phyloP scores from a whole-genome alignment of 2,797 vertebrate species.

The Rhynchotus rufescens region DNA sequence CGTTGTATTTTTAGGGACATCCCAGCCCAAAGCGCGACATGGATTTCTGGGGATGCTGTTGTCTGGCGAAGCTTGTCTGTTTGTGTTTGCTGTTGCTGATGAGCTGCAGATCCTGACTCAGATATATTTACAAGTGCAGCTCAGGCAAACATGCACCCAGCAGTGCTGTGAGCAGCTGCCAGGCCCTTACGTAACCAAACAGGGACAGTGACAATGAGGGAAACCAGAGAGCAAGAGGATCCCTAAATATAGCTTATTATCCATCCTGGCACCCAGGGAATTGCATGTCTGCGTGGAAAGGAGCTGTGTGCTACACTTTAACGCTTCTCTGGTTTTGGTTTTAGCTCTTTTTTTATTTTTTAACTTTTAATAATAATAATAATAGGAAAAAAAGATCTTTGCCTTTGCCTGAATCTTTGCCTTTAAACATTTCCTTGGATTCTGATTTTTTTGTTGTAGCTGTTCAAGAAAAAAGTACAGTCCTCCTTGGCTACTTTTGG shows the following conservation, averaged over 20 bases:
- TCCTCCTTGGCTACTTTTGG: not conserved
- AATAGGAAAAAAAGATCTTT: not conserved
- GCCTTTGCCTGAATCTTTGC: not conserved
- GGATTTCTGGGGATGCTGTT: not conserved
- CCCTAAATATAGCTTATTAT: constrained; percentile 52
- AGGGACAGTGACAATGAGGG: constrained; percentile 20
- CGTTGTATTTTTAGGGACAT: not conserved
- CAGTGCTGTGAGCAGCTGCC: not conserved
- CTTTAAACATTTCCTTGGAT: not conserved
- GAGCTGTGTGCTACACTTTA: not conserved
- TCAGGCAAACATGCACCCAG: not conserved
- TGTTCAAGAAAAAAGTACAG: not conserved
- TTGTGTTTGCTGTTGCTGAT: not conserved
- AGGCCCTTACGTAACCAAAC: not conserved
- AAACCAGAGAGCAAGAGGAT: constrained; percentile 16
- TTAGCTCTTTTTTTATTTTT: not conserved
- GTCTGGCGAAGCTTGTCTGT: not conserved
- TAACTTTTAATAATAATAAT: not conserved
- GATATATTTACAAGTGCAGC: not conserved
- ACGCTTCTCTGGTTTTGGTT: not conserved
- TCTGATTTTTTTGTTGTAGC: not conserved
- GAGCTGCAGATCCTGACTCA: not conserved
- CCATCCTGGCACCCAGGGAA: not conserved
- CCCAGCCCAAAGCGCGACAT: not conserved
- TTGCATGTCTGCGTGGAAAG: not conserved